Evolutionary conservation across 2,888 invertebrate species (phyloP).

Genomic region (Bhutanitis thaidina): DNA sequence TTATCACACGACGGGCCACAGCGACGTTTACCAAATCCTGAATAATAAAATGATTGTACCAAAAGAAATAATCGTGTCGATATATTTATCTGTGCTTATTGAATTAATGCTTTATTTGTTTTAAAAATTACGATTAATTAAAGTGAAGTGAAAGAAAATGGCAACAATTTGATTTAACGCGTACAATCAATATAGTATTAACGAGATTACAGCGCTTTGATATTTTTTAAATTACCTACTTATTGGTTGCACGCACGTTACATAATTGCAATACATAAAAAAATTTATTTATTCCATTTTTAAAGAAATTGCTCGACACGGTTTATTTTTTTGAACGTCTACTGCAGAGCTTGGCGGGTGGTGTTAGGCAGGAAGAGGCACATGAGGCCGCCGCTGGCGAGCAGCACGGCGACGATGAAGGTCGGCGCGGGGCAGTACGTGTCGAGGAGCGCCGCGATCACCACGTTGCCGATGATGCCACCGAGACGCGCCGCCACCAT

Average conservation of each 20-base stretch:
- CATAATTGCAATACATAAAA: no score
- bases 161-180: no score
- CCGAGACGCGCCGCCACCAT: slow-evolving; percentile 94
- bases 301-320: not conserved
- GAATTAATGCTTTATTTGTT: no score
- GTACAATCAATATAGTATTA: no score
- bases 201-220: no score
- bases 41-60: not conserved
- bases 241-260: no score
- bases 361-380: slow-evolving; percentile 95
- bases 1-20: slow-evolving; percentile 14
- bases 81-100: no score
- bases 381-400: slow-evolving; percentile 92
- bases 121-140: no score
- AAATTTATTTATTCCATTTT: no score
- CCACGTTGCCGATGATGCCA: slow-evolving; percentile 92
- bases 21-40: not conserved
- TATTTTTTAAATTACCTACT: no score
- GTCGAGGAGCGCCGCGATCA: slow-evolving; percentile 93
- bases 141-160: no score
- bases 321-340: slow-evolving; percentile 27
- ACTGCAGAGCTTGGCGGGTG: slow-evolving; percentile 86
- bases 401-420: slow-evolving; percentile 91
- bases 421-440: slow-evolving; percentile 95
- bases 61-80: no score